Conservation (phyloP, 2,113 vertebrate species). For the Colossoma macropomum region DNA sequence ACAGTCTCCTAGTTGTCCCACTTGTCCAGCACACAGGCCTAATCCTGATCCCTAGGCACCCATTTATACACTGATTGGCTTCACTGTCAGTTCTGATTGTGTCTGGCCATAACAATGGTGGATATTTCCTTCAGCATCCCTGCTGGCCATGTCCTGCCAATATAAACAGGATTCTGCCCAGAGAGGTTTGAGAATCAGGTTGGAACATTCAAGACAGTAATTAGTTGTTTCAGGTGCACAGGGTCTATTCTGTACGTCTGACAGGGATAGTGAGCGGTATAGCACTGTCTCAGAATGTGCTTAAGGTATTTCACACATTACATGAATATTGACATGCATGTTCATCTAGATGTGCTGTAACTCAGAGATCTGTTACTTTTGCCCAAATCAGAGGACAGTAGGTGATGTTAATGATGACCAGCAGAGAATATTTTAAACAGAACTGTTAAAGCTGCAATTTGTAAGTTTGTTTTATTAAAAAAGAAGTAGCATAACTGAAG, state of each 20-base stretch:
- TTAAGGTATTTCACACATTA: not conserved
- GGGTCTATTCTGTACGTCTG: slow-evolving; percentile 1
- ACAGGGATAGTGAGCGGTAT: not conserved
- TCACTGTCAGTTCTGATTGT: slow-evolving; percentile 29
- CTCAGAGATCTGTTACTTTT: not conserved
- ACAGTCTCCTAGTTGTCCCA: not conserved
- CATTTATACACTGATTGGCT: slow-evolving; percentile 15
- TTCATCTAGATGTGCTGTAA: too few species aligned
- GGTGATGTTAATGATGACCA: not conserved
- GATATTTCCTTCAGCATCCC: slow-evolving; percentile 14
- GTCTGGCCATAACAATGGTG: slow-evolving; percentile 14
- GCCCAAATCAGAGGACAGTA: not conserved
- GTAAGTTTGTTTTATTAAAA: too few species aligned
- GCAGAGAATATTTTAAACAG: too few species aligned
- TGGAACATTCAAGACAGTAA: not conserved
- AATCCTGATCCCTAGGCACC: not conserved
- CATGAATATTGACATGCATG: not conserved
- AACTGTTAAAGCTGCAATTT: too few species aligned
- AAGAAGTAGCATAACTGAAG: too few species aligned
- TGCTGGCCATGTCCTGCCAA: slow-evolving; percentile 16
- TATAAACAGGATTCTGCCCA: not conserved
- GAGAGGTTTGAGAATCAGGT: not conserved
- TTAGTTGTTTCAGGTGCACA: slow-evolving; percentile 11
- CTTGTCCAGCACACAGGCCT: slow-evolving; percentile 1
- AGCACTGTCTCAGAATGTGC: not conserved